Base-by-base conservation (phyloP, 2,888 invertebrate genomes). In the Lamellibrachia columna region DNA sequence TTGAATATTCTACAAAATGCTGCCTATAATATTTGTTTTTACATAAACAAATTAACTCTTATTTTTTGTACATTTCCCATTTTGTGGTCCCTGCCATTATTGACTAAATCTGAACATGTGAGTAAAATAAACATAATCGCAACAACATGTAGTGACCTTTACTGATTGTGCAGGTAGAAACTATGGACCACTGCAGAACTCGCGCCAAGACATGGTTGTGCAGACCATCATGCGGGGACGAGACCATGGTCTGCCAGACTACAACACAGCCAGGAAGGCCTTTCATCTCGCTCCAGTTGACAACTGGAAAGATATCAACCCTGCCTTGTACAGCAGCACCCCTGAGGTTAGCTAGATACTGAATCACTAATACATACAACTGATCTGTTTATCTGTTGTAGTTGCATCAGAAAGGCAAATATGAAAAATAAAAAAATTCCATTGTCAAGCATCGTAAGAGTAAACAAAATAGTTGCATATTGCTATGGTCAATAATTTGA, bases 161-260 rank as follows among this genome's bases (percentile, higher is more conserved):
- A 15, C 40, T 28, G 40, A 15, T 93, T 93, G 3, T 40, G 40
- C 91, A 96, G 98, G 99, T 96, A 98, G 98, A 95, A 97, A 99
- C 2, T 99, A 99, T 96, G 99, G 99, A 0, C 99, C 99, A 0
- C 98, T 99, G 98, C 99, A 99, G 96, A 99, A 99, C 96, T 99
- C 99, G 0, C 97, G 99, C 53, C 97, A 99, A 92, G 99, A 99
- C 97, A 97, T 99, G 92, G 99, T 99, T 0, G 99, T 99, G 0
- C 97, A 99, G 40, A 99, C 99, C 95, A 99, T 99, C 93, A 99
- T 99, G 99, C 97, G 99, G 93, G 99, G 99, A 1, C 97, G 99
- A 52, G 99, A 99, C 96, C 99, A 99, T 95, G 99, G 99, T 0
- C 95, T 97, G 53, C 97, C 97, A 0, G 97, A 97, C 96, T 97